A percentile compares a stretch with the other conserved stretches of the same genome.
Conservation (phyloP, 2,113 vertebrate species). For the Salvelinus alpinus region DNA sequence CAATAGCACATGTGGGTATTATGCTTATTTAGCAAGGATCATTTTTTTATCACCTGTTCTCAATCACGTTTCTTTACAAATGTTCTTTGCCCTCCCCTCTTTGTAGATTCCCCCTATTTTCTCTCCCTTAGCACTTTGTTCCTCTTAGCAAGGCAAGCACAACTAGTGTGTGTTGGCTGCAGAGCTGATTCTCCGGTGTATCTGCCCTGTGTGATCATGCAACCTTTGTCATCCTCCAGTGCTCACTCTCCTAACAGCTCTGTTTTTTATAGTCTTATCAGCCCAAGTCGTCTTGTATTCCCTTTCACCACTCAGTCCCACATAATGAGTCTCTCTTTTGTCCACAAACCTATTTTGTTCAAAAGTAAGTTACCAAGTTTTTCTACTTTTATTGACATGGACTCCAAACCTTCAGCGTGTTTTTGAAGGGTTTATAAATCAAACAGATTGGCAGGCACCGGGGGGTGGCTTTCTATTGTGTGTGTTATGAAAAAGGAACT, state of each 20-base stretch:
- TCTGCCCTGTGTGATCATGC: neutral
- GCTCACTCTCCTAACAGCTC: neutral
- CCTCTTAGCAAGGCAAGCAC: neutral
- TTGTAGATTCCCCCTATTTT: neutral
- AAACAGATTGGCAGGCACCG: conserved; percentile 50
- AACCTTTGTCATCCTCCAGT: no score
- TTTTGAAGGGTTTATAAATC: conserved; percentile 62
- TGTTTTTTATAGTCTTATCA: neutral
- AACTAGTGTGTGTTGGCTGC: neutral
- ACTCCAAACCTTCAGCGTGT: conserved; percentile 47
- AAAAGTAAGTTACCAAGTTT: conserved; percentile 54
- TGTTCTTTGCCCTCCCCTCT: neutral
- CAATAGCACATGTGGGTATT: neutral
- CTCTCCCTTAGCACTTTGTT: neutral
- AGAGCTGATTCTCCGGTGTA: neutral
- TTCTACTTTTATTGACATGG: conserved; percentile 63
- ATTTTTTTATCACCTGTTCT: neutral
- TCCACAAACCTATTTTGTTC: conserved; percentile 52
- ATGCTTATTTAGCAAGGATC: no score
- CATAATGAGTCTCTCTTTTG: conserved; percentile 29
- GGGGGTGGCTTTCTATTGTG: conserved; percentile 39
- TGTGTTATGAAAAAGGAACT: conserved; percentile 22
- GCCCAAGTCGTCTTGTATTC: neutral
- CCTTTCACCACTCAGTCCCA: neutral
- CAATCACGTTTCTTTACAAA: neutral